phyloP scores from a whole-genome alignment of 2,113 vertebrate genomes.

The Speoplatyrhinus poulsoni region DNA sequence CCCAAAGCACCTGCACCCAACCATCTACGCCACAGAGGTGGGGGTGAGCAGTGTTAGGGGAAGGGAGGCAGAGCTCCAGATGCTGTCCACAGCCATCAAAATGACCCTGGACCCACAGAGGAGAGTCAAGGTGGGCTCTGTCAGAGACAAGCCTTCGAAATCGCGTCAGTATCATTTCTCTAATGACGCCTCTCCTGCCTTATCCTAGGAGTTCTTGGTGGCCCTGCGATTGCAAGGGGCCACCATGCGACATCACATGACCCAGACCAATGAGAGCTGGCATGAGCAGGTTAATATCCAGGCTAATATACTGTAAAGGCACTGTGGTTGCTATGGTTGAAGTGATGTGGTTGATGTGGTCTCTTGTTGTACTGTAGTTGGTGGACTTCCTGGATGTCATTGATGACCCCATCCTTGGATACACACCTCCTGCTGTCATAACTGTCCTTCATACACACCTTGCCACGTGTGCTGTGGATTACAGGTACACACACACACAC shows the following conservation, averaged over 20 bases:
- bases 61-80: slow-evolving; percentile 74
- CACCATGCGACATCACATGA: slow-evolving; percentile 85
- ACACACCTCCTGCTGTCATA: slow-evolving; percentile 85
- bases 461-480: slow-evolving; percentile 87
- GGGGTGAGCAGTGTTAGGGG: slow-evolving; percentile 78
- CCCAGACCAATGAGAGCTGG: slow-evolving; percentile 85
- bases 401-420: slow-evolving; percentile 89
- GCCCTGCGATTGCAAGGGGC: slow-evolving; percentile 85
- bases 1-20: slow-evolving; percentile 80
- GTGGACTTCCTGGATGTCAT: slow-evolving; percentile 88
- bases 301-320: too few relatives aligned
- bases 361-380: slow-evolving; percentile 74
- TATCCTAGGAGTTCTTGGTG: slow-evolving; percentile 86
- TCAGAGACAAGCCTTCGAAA: not conserved
- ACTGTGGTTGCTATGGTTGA: not conserved
- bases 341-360: not conserved
- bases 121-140: slow-evolving; percentile 81
- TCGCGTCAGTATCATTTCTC: not conserved
- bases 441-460: slow-evolving; percentile 89
- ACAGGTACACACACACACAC: slow-evolving; percentile 74
- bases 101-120: slow-evolving; percentile 85
- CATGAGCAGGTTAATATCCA: slow-evolving; percentile 82
- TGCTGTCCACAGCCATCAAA: slow-evolving; percentile 88
- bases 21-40: slow-evolving; percentile 87
- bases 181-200: not conserved